These are phyloP conservation scores for Brachionus calyciflorus DNA, from an alignment of 1,140 invertebrate genomes.

Conservation along the genomic window DNA sequence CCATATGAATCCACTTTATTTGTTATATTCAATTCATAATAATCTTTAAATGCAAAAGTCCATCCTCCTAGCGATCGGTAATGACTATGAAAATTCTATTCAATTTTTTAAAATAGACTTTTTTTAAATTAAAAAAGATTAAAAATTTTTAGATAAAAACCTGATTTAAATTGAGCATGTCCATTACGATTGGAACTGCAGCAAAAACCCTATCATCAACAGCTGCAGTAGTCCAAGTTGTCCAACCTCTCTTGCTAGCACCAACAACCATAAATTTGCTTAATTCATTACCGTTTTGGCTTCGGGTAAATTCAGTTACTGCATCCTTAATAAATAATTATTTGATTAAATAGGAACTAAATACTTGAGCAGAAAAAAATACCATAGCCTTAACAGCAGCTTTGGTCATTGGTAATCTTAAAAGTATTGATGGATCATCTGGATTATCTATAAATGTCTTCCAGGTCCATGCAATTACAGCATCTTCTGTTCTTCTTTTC, in stretches of 20 bases:
- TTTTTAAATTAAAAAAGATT: not conserved
- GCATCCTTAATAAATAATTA: not conserved
- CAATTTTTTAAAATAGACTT: conserved; percentile 43
- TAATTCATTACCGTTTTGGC: not conserved
- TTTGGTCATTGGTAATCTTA: conserved; percentile 55
- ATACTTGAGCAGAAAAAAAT: not conserved
- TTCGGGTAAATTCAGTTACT: not conserved
- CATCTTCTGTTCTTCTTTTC: conserved; percentile 51
- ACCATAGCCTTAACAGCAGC: conserved; percentile 52
- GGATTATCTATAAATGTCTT: conserved; percentile 51
- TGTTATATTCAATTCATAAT: conserved; percentile 47
- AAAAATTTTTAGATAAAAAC: conserved; percentile 46
- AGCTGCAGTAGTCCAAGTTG: conserved; percentile 46
- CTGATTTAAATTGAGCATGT: conserved; percentile 53
- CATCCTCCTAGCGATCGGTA: conserved; percentile 50
- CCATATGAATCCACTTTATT: conserved; percentile 15
- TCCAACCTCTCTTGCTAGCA: conserved; percentile 43
- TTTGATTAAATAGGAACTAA: not conserved
- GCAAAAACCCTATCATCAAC: conserved; percentile 51
- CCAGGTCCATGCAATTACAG: conserved; percentile 55
- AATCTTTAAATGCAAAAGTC: conserved; percentile 48
- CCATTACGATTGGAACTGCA: conserved; percentile 55
- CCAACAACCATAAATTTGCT: conserved; percentile 41
- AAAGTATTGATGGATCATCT: conserved; percentile 29
- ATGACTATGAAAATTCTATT: conserved; percentile 56